A percentile compares a stretch with the other conserved stretches of the same genome.
phyloP scores from a whole-genome alignment of 2,113 vertebrate genomes.

The Orthonyx spaldingii region DNA sequence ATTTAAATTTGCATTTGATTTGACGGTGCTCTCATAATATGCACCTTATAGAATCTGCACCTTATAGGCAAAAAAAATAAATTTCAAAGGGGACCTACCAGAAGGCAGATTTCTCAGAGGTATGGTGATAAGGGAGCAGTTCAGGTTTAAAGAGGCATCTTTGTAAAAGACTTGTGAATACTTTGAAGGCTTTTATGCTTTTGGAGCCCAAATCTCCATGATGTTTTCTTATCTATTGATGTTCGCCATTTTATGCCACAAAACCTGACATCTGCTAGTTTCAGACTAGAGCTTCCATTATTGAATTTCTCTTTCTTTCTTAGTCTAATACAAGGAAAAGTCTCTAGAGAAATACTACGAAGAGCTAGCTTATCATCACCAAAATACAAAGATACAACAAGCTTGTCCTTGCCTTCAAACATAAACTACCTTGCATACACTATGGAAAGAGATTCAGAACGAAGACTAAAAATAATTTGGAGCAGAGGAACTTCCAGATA shows the following conservation, averaged over 20 bases:
- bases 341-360: not conserved
- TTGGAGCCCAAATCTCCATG: not conserved
- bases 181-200: not conserved
- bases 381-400: not conserved
- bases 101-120: not conserved
- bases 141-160: not conserved
- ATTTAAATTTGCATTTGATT: not conserved
- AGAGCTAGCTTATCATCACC: not conserved
- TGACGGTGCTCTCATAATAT: not conserved
- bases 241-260: fast-evolving
- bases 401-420: not conserved
- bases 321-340: not conserved
- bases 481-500: not conserved
- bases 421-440: not conserved
- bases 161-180: not conserved
- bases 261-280: not conserved
- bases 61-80: not conserved
- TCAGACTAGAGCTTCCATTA: not conserved
- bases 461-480: not conserved
- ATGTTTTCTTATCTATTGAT: not conserved
- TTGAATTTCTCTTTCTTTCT: not conserved
- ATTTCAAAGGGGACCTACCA: not conserved
- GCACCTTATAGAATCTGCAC: not conserved
- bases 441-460: not conserved
- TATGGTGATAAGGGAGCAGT: not conserved